Evolutionary conservation across 2,888 invertebrate genomes (phyloP), one percentile per base, ranked within the genome.

Genomic region (Eupithecia insigniata): DNA sequence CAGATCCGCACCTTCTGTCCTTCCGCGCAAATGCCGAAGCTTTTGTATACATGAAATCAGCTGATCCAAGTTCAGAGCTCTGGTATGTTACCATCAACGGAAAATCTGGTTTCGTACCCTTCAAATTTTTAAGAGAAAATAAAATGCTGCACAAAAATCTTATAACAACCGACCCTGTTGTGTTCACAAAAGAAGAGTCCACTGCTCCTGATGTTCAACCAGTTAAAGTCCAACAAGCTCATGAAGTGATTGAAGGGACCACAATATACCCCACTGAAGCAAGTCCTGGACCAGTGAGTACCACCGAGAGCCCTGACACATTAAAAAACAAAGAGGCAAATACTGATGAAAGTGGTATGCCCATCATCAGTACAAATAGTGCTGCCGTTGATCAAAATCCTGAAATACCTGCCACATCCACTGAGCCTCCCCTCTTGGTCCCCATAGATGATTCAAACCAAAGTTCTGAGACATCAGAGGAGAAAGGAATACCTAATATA

Each of bases 71-170:
- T 74, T 71, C 82, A 30, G 95, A 96, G 76, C 86, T 96, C 66
- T 97, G 97, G 97, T 97, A 96, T 77, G 96, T 95, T 62, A 95
- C 95, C 89, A 96, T 97, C 64, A 92, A 95, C 77, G 96, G 96
- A 39, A 95, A 95, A 83, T 87, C 95, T 73, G 97, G 97, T 32
- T 97, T 96, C 87, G 95, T 95, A 0, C 96, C 95, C 32, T 90
- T 92, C 69, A 83, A 82, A 0, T 94, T 96, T 80, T 85, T 97
- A 67, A 91, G 90, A 81, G 97, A 97, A 90, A 83, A 83, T 7
- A 96, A 95, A 86, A 81, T 96, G 62, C 73, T 94, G 7, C 84
- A 81, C 76, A 94, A 73, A 84, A 87, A 79, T 82, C 90, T 74
- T 81, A 94, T 73, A 79, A 81, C 79, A 78, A 85, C 84, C 78